These are phyloP conservation scores for Dasyornis broadbenti DNA, from an alignment of 2,113 vertebrate species.

Conservation along the genomic window DNA sequence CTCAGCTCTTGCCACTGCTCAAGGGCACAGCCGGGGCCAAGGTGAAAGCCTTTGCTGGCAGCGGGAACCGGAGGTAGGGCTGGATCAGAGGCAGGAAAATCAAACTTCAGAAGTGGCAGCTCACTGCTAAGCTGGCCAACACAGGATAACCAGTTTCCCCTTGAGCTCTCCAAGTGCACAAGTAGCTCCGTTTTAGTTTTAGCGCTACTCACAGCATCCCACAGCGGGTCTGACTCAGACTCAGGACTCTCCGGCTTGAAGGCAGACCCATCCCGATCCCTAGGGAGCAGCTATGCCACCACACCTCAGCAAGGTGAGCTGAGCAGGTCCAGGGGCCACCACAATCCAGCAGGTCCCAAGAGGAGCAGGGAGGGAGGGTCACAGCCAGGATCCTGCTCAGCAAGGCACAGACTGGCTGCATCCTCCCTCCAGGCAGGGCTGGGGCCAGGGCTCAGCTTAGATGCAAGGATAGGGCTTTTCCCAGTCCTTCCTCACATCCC, in stretches of 20 bases:
- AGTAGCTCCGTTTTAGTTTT: background rate
- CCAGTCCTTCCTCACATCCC: background rate
- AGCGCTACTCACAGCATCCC: background rate
- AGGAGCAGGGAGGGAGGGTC: background rate
- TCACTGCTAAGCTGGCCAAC: background rate
- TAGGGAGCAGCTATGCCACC: background rate
- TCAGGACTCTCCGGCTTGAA: background rate
- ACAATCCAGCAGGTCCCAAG: background rate
- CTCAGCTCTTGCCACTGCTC: background rate
- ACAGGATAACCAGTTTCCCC: background rate
- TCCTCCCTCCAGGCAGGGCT: background rate
- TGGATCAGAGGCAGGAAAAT: background rate
- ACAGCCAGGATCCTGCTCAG: background rate
- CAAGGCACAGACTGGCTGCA: background rate
- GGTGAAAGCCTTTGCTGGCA: background rate
- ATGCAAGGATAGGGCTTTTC: background rate
- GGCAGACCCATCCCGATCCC: background rate
- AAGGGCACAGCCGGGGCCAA: background rate
- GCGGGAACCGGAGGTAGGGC: background rate
- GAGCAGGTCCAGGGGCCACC: background rate
- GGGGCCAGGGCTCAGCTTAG: background rate
- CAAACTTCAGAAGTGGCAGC: background rate
- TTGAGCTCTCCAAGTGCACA: background rate
- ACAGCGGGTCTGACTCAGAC: background rate
- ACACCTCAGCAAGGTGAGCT: background rate